Conservation (phyloP, 92 coral and sea anemone species). For the Parazoanthus darwini region DNA sequence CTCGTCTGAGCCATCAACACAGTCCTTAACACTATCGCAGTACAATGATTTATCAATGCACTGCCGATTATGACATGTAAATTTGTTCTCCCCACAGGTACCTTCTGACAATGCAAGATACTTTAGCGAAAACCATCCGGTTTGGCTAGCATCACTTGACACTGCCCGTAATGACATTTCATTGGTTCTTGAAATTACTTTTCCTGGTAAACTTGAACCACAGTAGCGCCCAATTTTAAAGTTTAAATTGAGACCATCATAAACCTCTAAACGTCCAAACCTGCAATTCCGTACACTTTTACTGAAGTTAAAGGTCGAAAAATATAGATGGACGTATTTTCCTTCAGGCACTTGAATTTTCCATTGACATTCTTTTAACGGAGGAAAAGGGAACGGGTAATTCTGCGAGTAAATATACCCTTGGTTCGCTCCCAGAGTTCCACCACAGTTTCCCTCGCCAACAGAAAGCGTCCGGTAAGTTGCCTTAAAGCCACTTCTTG, state of each 20-base stretch:
- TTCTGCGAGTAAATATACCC: conserved; percentile 83
- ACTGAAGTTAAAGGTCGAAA: conserved; percentile 85
- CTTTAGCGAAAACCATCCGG: conserved; percentile 82
- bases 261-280: conserved; percentile 72
- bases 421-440: conserved; percentile 42
- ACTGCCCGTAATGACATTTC: conserved; percentile 63
- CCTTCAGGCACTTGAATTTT: conserved; percentile 77
- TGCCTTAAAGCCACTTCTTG: conserved; percentile 66
- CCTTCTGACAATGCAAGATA: conserved; percentile 64
- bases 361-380: conserved; percentile 79
- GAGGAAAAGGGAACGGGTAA: conserved; percentile 82
- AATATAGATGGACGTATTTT: conserved; percentile 65
- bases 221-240: conserved; percentile 74
- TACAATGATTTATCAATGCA: conserved; percentile 52
- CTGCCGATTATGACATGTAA: conserved; percentile 70
- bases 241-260: conserved; percentile 66
- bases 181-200: conserved; percentile 75
- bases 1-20: conserved; percentile 90
- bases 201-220: conserved; percentile 54
- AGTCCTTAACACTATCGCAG: conserved; percentile 73
- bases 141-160: conserved; percentile 47
- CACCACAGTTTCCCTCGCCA: conserved; percentile 82
- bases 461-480: conserved; percentile 71
- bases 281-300: conserved; percentile 44
- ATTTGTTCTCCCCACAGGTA: conserved; percentile 68